Conservation (phyloP, 2,888 invertebrate genomes). For the Erannis defoliaria region DNA sequence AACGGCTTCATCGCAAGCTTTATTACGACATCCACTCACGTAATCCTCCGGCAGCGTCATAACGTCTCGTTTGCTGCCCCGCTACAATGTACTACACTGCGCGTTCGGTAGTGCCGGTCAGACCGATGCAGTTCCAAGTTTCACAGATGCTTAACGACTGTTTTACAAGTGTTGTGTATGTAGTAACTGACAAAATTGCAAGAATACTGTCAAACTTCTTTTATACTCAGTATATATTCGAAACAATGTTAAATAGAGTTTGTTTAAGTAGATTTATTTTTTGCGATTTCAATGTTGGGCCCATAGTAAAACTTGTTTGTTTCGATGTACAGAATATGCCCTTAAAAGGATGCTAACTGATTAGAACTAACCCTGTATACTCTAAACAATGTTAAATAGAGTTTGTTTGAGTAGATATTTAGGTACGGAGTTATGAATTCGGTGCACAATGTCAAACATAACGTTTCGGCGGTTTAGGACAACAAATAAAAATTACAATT, state of each 20-base stretch:
- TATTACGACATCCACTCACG: conserved; percentile 87
- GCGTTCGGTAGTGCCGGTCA: conserved; percentile 68
- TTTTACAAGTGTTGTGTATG: conserved; percentile 40
- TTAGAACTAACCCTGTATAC: too few relatives aligned
- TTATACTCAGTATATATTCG: conserved; percentile 7
- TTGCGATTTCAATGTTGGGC: too few relatives aligned
- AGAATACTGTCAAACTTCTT: conserved; percentile 5
- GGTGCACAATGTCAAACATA: background rate
- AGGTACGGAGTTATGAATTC: background rate
- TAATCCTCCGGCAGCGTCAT: conserved; percentile 85
- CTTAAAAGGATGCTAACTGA: too few relatives aligned
- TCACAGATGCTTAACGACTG: conserved; percentile 39
- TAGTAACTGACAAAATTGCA: conserved; percentile 29
- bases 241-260: conserved; percentile 14
- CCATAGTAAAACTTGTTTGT: too few relatives aligned
- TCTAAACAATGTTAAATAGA: conserved; percentile 13
- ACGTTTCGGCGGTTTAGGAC: too few relatives aligned
- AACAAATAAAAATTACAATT: too few relatives aligned
- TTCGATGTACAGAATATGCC: too few relatives aligned
- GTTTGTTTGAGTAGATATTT: background rate
- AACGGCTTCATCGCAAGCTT: conserved; percentile 87
- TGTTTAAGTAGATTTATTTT: background rate
- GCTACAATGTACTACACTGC: conserved; percentile 81
- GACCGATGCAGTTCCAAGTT: conserved; percentile 58
- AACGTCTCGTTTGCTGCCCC: conserved; percentile 83